Conservation (phyloP, 1,140 invertebrate species). For the Drosophila parabipectinata region DNA sequence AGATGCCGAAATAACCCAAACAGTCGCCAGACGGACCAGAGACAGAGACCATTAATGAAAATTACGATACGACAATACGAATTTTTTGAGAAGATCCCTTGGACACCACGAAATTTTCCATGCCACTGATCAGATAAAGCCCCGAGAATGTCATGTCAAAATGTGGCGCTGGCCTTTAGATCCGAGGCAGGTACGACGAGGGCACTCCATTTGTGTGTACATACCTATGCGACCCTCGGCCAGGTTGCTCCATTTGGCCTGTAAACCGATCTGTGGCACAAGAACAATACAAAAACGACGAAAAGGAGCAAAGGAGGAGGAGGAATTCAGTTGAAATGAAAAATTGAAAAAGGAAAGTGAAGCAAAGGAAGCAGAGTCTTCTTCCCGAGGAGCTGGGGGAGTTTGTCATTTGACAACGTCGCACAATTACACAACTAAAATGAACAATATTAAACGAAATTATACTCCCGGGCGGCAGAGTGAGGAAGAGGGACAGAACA, state of each 20-base stretch:
- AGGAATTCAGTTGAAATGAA: conserved; percentile 58
- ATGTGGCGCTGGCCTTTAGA: conserved; percentile 63
- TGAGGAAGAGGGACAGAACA: conserved; percentile 54
- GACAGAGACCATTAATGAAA: conserved; percentile 67
- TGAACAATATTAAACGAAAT: conserved; percentile 82
- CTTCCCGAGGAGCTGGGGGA: conserved; percentile 32
- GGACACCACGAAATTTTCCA: conserved; percentile 63
- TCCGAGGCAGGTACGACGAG: conserved; percentile 32
- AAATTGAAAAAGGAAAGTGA: conserved; percentile 75
- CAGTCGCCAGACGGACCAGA: background rate
- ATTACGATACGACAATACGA: conserved; percentile 53
- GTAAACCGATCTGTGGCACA: conserved; percentile 69
- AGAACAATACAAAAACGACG: conserved; percentile 48
- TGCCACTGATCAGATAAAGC: conserved; percentile 76
- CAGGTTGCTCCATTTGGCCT: conserved; percentile 31
- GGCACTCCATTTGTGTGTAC: background rate
- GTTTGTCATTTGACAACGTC: conserved; percentile 57
- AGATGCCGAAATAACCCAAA: conserved; percentile 61
- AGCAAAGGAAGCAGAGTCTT: conserved; percentile 40
- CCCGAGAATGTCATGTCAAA: conserved; percentile 75
- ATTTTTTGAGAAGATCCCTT: conserved; percentile 18
- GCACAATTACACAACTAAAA: conserved; percentile 81
- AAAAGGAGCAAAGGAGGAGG: conserved; percentile 24
- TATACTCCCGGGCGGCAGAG: conserved; percentile 55
- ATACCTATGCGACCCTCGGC: conserved; percentile 33